Percentiles rank a stretch among this genome's conserved stretches.
Evolutionary conservation across 2,113 vertebrate genomes (phyloP).

Genomic region (Carlito syrichta): DNA sequence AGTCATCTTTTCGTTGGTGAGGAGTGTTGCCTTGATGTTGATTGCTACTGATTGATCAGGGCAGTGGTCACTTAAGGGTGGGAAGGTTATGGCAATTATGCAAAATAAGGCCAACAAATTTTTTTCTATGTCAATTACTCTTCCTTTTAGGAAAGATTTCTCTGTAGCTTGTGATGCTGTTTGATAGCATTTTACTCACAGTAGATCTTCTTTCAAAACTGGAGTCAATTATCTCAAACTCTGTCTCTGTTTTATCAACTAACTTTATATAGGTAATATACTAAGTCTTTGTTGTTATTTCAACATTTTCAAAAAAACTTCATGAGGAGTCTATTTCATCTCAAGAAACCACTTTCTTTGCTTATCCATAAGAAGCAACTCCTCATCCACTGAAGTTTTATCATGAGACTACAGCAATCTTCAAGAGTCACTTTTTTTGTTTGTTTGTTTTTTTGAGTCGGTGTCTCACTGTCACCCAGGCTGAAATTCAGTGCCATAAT

Average conservation of each 20-base stretch:
- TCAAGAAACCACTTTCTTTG: not conserved
- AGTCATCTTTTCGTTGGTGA: not conserved
- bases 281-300: not conserved
- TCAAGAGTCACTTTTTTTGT: too few species aligned
- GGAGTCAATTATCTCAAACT: not conserved
- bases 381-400: not conserved
- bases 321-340: not conserved
- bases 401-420: not conserved
- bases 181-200: not conserved
- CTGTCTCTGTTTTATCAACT: not conserved
- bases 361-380: not conserved
- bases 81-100: not conserved
- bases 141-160: not conserved
- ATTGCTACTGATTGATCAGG: not conserved
- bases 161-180: not conserved
- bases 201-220: not conserved
- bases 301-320: not conserved
- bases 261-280: not conserved
- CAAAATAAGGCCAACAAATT: not conserved
- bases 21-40: not conserved
- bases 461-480: too few species aligned
- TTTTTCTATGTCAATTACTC: not conserved
- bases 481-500: too few species aligned
- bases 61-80: not conserved
- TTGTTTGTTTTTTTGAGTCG: too few species aligned